Conservation (phyloP, 2,113 vertebrate species). For the Andinoacara biseriatus region DNA sequence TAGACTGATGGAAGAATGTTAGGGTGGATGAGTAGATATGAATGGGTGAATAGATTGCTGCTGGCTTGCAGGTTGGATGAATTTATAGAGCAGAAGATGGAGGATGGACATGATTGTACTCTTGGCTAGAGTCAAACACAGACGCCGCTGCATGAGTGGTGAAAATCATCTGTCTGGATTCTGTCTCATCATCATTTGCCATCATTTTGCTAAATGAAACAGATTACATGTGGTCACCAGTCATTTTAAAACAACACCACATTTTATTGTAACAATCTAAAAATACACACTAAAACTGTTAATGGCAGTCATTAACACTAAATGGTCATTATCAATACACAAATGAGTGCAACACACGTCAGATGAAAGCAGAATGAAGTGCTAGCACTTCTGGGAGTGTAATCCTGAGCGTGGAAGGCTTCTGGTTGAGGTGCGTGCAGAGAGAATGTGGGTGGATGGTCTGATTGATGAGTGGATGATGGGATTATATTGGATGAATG, state of each 20-base stretch:
- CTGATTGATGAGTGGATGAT: conserved; percentile 54
- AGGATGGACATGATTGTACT: background rate
- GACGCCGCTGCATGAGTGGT: background rate
- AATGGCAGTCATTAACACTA: background rate
- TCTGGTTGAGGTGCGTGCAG: background rate
- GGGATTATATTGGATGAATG: conserved; percentile 45
- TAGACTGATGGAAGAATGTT: background rate
- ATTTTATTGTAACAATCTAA: background rate
- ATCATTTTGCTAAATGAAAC: background rate
- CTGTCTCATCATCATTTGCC: background rate
- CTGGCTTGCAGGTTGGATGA: conserved; percentile 8
- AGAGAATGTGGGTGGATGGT: conserved; percentile 16
- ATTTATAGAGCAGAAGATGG: conserved; percentile 1
- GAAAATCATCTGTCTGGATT: background rate
- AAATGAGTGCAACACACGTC: background rate
- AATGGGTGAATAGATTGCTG: conserved; percentile 16
- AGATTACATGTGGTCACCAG: background rate
- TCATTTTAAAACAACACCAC: background rate
- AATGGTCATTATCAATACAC: background rate
- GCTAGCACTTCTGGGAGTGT: background rate
- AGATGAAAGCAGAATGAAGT: background rate
- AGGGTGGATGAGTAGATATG: conserved; percentile 16
- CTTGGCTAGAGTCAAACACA: background rate
- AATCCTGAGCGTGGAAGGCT: conserved; percentile 10
- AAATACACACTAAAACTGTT: background rate